Conservation (phyloP, 1,140 invertebrate species). For the Drosophila serrata region DNA sequence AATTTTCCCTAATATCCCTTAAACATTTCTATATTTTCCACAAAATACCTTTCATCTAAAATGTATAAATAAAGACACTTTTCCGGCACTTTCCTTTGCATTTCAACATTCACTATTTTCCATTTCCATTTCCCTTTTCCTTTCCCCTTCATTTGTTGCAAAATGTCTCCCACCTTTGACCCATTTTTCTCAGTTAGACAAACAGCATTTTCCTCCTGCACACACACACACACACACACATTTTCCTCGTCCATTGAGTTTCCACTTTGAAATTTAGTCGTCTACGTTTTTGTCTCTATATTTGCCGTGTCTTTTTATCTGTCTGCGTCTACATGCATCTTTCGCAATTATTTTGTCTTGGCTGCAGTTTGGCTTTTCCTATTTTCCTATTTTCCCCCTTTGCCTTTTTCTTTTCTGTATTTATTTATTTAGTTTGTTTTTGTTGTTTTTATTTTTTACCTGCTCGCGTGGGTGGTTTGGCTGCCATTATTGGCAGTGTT, state of each 20-base stretch:
- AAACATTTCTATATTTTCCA: background rate
- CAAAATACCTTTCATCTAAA: no score
- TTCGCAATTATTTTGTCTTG: constrained; percentile 69
- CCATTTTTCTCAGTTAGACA: constrained; percentile 50
- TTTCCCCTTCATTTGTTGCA: constrained; percentile 37
- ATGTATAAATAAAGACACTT: constrained; percentile 25
- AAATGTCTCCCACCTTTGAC: constrained; percentile 60
- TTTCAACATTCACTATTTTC: constrained; percentile 1
- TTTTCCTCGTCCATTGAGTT: constrained; percentile 29
- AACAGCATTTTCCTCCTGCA: constrained; percentile 10
- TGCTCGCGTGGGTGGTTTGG: constrained; percentile 67
- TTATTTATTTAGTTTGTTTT: constrained; percentile 27
- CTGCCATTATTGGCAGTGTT: constrained; percentile 27
- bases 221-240: no score
- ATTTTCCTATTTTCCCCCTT: background rate
- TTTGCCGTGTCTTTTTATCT: constrained; percentile 19
- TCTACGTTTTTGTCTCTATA: constrained; percentile 42
- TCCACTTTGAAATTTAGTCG: constrained; percentile 67
- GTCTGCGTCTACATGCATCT: constrained; percentile 26
- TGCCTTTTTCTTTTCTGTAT: constrained; percentile 11
- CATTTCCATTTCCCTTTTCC: constrained; percentile 16
- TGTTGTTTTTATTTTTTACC: constrained; percentile 39
- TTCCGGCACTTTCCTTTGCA: constrained; percentile 19
- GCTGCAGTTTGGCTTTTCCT: constrained; percentile 52
- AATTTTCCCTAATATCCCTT: background rate